Evolutionary conservation across 2,113 vertebrate species (phyloP), one percentile per base, ranked within the genome.

Genomic region (Plecotus auritus): DNA sequence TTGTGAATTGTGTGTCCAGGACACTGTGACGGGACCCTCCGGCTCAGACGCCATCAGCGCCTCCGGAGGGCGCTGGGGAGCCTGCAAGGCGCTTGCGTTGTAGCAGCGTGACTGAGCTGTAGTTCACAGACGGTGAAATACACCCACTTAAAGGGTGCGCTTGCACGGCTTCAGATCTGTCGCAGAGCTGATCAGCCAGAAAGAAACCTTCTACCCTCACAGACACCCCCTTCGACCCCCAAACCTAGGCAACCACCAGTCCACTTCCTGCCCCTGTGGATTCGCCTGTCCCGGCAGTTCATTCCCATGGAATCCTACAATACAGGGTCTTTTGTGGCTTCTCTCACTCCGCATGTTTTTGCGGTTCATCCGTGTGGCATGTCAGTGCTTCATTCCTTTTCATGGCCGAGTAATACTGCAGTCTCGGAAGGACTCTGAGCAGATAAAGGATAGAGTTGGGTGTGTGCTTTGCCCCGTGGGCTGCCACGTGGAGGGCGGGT

Each of bases 321-420:
- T 10, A 13, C 3, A 1, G 1, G 2, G 1, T 2, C 76, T 74
- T 59, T n/a, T 9, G 16, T 16, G 28, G 28, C 40, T 89, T 28
- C 74, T 64, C 12, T 54, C 74, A 10, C 35, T 40, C 14, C 12
- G 10, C 64, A 5, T 20, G 70, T 42, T 35, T 54, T 88, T 35
- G 1, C 28, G 45, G 8, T 35, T 78, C 59, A 11, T 9, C 5
- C 1, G 2, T 30, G 26, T 2, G 7, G 1, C 16, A 0, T 5
- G 1, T 17, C 40, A 26, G 17, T 4, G 32, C 61, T 77, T 51
- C 3, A 1, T 32, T 30, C 23, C 35, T 28, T 66, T 73, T 56
- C 4, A 2, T 4, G 20, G 35, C 8, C 45, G 49, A 35, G 35
- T 14, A 35, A 32, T 37, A 70, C 4, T 49, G 28, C 69, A 20